These are phyloP conservation scores for Bombyx mandarina DNA, from an alignment of 1,140 invertebrate species.

Conservation along the genomic window DNA sequence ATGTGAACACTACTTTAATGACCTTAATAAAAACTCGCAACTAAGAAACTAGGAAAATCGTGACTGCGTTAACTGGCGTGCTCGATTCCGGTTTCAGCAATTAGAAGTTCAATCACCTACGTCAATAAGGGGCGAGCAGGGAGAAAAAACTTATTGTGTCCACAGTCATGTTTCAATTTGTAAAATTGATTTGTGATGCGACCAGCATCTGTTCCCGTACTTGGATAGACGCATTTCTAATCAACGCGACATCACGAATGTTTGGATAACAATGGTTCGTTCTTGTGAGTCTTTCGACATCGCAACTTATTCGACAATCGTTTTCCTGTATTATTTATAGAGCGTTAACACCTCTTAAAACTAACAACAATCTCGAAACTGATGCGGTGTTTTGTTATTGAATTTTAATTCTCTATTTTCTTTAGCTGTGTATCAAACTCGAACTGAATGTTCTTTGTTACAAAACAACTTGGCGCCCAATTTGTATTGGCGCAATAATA, in stretches of 20 bases:
- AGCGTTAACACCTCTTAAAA: not conserved
- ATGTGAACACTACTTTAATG: no score
- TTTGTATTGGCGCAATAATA: no score
- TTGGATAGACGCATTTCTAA: conserved; percentile 18
- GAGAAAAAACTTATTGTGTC: conserved; percentile 30
- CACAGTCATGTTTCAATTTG: conserved; percentile 50
- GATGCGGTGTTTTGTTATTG: no score
- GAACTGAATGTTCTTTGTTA: no score
- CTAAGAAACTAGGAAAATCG: conserved; percentile 10
- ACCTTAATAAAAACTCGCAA: not conserved
- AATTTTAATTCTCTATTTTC: no score
- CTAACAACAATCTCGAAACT: no score
- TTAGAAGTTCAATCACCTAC: conserved; percentile 54
- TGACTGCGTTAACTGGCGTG: conserved; percentile 19
- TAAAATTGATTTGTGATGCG: conserved; percentile 48
- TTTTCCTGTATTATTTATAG: conserved; percentile 13
- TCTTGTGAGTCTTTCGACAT: conserved; percentile 21
- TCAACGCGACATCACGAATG: conserved; percentile 24
- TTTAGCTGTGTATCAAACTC: no score
- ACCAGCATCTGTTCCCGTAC: conserved; percentile 11
- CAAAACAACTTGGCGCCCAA: no score
- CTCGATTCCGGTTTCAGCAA: conserved; percentile 28
- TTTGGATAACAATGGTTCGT: conserved; percentile 13
- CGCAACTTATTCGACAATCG: conserved; percentile 11
- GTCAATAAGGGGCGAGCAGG: conserved; percentile 19